Conservation (phyloP, 2,113 vertebrate species). For the Dromaius novaehollandiae region DNA sequence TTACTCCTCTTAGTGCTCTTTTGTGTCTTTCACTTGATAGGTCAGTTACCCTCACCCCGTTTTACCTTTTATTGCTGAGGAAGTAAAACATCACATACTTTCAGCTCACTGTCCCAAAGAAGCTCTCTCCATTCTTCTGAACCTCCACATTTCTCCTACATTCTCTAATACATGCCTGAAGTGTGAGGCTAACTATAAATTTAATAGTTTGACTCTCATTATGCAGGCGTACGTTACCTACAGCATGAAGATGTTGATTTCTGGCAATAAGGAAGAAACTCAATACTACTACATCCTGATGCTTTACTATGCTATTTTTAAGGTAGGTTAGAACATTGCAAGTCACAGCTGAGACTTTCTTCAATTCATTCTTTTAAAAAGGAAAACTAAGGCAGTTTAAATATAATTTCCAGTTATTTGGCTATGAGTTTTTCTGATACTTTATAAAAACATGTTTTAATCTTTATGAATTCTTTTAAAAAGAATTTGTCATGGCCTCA, state of each 20-base stretch:
- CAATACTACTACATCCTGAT: background rate
- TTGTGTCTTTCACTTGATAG: background rate
- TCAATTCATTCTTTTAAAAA: background rate
- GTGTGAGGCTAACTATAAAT: background rate
- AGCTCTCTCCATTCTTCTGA: background rate
- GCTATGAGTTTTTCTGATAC: background rate
- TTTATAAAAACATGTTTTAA: no score
- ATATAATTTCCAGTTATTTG: background rate
- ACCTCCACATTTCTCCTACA: background rate
- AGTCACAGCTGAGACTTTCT: background rate
- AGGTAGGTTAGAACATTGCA: background rate
- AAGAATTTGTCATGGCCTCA: background rate
- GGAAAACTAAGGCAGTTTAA: background rate
- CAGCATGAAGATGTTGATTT: background rate
- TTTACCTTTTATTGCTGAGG: background rate
- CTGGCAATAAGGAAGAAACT: background rate
- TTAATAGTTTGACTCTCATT: background rate
- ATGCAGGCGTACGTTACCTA: background rate
- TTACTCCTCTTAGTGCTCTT: background rate
- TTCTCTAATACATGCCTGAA: background rate
- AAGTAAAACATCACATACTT: background rate
- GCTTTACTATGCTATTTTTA: background rate
- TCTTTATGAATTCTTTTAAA: no score
- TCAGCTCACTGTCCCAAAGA: background rate
- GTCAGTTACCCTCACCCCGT: background rate